phyloP scores from a whole-genome alignment of 2,113 vertebrate species.

The Mormyrus iriodes region DNA sequence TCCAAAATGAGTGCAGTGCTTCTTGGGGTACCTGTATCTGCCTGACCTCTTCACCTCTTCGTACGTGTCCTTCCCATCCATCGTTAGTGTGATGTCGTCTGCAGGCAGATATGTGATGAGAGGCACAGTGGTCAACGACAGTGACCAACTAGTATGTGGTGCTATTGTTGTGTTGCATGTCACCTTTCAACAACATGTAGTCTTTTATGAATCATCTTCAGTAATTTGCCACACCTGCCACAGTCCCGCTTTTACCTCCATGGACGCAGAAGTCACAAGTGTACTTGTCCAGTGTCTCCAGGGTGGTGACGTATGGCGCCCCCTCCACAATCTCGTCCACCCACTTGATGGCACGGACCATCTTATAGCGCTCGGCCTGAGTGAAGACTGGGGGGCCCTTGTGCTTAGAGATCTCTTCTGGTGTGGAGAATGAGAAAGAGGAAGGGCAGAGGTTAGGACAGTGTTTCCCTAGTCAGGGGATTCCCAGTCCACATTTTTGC shows the following conservation, averaged over 20 bases:
- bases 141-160: neutral
- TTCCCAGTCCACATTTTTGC: neutral
- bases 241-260: constrained; percentile 67
- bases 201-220: neutral
- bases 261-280: constrained; percentile 95
- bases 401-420: constrained; percentile 93
- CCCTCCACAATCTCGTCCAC: constrained; percentile 90
- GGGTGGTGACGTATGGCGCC: constrained; percentile 89
- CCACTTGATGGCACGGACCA: constrained; percentile 97
- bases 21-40: constrained; percentile 73
- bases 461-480: neutral
- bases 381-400: constrained; percentile 96
- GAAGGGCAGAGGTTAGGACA: neutral
- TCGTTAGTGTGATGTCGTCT: constrained; percentile 93
- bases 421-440: neutral
- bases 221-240: neutral
- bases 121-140: neutral
- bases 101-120: constrained; percentile 25
- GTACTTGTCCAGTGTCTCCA: constrained; percentile 89
- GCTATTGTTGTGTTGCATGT: neutral
- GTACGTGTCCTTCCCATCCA: constrained; percentile 91
- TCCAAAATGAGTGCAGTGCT: neutral
- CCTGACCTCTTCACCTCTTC: constrained; percentile 90
- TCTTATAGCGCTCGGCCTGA: constrained; percentile 89
- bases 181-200: neutral